Evolutionary conservation across 2,888 invertebrate genomes (phyloP).

Genomic region (Sarcophaga subvicina): DNA sequence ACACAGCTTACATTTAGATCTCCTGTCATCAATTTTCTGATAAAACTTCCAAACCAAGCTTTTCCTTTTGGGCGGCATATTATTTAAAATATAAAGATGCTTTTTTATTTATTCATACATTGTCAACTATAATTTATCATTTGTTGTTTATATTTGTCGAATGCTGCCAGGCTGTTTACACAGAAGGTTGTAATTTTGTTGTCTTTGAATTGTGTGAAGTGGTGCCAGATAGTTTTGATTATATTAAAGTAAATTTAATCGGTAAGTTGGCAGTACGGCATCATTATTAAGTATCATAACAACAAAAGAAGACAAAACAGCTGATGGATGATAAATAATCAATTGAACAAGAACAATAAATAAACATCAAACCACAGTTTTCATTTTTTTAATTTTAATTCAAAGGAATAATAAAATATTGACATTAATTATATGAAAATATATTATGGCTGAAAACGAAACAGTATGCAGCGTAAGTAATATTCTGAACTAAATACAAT

Average conservation of each 20-base stretch:
- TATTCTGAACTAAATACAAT: not conserved
- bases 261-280: too few relatives aligned
- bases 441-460: constrained; percentile 57
- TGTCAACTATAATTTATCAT: not conserved
- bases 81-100: not conserved
- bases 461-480: constrained; percentile 53
- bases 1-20: constrained; percentile 14
- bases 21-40: not conserved
- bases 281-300: too few relatives aligned
- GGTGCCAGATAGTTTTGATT: not conserved
- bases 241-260: too few relatives aligned
- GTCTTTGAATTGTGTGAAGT: not conserved
- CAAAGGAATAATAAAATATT: too few relatives aligned
- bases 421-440: not conserved
- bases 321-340: constrained; percentile 31
- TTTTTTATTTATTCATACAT: not conserved
- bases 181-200: too few relatives aligned
- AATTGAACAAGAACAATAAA: constrained; percentile 11
- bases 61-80: not conserved
- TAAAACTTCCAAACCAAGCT: constrained; percentile 14
- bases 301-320: constrained; percentile 10
- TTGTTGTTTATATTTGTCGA: not conserved
- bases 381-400: too few relatives aligned
- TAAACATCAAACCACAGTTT: too few relatives aligned
- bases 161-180: too few relatives aligned